A percentile compares a stretch with the other conserved stretches of the same genome.
Conservation (phyloP, 2,797 vertebrate species). For the Hippopotamyrus pictus region DNA sequence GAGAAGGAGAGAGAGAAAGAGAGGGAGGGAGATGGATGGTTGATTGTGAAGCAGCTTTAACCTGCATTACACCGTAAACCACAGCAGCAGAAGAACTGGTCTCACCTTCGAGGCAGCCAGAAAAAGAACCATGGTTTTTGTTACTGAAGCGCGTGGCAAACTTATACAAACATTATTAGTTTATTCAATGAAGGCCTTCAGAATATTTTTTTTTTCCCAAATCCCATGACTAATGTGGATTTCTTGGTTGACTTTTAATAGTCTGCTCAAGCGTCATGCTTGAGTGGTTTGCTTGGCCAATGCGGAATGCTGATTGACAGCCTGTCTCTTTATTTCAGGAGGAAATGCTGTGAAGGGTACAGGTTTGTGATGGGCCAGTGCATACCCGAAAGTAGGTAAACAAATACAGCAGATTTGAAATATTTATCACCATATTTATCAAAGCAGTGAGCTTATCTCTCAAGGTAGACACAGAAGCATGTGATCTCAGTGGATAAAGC, state of each 20-base stretch:
- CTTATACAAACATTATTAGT: neutral
- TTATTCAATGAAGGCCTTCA: neutral
- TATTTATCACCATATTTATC: neutral
- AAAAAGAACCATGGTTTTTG: neutral
- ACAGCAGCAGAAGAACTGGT: neutral
- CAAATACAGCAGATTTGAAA: slow-evolving; percentile 27
- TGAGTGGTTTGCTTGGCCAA: neutral
- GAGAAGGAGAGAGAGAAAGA: neutral
- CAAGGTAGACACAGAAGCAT: neutral
- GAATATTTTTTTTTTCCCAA: neutral
- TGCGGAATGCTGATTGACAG: neutral
- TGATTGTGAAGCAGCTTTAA: neutral
- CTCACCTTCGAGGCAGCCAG: neutral
- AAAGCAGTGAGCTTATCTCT: neutral
- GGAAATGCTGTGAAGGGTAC: slow-evolving; percentile 71
- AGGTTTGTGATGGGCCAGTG: slow-evolving; percentile 74
- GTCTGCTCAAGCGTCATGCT: neutral
- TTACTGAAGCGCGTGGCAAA: neutral
- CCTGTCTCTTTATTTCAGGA: slow-evolving; percentile 50
- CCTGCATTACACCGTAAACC: neutral
- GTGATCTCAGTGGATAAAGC: neutral
- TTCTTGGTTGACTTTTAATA: neutral
- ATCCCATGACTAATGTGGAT: neutral
- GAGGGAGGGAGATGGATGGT: neutral
- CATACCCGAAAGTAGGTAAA: slow-evolving; percentile 70